Conservation (phyloP, 1,140 invertebrate species). For the Protaetia brevitarsis region DNA sequence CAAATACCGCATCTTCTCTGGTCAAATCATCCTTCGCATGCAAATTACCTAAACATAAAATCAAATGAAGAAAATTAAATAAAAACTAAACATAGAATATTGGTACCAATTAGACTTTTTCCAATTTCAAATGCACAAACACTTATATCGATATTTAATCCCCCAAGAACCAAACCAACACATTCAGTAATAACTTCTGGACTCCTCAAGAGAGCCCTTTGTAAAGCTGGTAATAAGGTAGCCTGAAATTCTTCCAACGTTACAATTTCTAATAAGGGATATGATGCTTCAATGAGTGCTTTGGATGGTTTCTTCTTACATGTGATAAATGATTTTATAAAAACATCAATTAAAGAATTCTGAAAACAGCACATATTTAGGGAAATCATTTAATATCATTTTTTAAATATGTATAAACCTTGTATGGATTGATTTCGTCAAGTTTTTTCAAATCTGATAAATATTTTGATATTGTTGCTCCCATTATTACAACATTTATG, state of each 20-base stretch:
- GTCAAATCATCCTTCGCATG: slow-evolving; percentile 80
- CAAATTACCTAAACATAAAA: slow-evolving; percentile 59
- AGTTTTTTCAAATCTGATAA: slow-evolving; percentile 25
- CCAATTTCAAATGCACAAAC: slow-evolving; percentile 75
- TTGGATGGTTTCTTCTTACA: slow-evolving; percentile 73
- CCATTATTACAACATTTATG: slow-evolving; percentile 38
- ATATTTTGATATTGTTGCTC: slow-evolving; percentile 37
- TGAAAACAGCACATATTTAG: slow-evolving; percentile 45
- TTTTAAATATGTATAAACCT: neutral
- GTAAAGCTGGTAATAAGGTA: slow-evolving; percentile 75
- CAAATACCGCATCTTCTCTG: slow-evolving; percentile 66
- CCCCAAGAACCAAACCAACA: slow-evolving; percentile 70
- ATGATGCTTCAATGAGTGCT: slow-evolving; percentile 63
- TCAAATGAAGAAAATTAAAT: slow-evolving; percentile 16
- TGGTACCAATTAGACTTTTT: slow-evolving; percentile 76
- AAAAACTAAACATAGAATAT: slow-evolving; percentile 30
- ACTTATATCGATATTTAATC: slow-evolving; percentile 75
- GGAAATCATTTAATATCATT: neutral
- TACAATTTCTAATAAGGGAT: slow-evolving; percentile 62
- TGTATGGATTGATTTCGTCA: neutral
- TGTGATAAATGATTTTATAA: slow-evolving; percentile 78
- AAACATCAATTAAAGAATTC: slow-evolving; percentile 66
- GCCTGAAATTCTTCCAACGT: slow-evolving; percentile 73
- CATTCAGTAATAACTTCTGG: slow-evolving; percentile 86
- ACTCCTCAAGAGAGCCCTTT: slow-evolving; percentile 89